Evolutionary conservation across 2,888 invertebrate species (phyloP).

Genomic region (Plebejus anna): DNA sequence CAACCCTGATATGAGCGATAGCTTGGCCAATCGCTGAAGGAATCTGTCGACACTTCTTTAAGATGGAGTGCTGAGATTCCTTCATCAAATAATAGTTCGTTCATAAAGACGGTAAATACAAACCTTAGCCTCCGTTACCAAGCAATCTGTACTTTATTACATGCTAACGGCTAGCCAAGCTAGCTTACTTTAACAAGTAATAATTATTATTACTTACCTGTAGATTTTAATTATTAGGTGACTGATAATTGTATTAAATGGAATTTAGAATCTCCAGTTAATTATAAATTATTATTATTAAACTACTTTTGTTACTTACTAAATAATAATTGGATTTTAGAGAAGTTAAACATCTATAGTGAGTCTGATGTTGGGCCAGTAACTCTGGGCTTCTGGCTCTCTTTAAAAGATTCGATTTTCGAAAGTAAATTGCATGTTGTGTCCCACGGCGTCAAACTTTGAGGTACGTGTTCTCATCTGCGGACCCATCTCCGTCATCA

Average conservation of each 20-base stretch:
- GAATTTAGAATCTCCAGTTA: neutral
- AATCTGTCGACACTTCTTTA: conserved; percentile 49
- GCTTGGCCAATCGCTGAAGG: conserved; percentile 51
- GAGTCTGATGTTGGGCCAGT: neutral
- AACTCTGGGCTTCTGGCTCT: neutral
- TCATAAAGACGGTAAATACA: conserved; percentile 34
- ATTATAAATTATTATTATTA: neutral
- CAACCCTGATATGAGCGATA: conserved; percentile 38
- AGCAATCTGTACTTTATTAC: conserved; percentile 36
- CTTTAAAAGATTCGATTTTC: conserved; percentile 29
- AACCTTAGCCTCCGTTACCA: conserved; percentile 33
- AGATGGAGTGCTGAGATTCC: conserved; percentile 47
- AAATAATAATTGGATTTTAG: neutral
- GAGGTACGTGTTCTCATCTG: conserved; percentile 15
- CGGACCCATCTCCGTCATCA: conserved; percentile 28
- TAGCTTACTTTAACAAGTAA: neutral
- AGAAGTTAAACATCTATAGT: neutral
- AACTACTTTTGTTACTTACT: neutral
- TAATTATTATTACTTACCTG: neutral
- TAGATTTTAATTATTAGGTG: neutral
- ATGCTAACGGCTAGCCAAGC: neutral
- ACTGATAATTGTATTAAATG: neutral
- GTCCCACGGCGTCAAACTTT: conserved; percentile 32
- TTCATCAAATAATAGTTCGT: conserved; percentile 43
- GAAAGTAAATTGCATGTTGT: conserved; percentile 41